These are phyloP conservation scores for Apodemus sylvaticus DNA, from an alignment of 2,113 vertebrate species.

Conservation along the genomic window DNA sequence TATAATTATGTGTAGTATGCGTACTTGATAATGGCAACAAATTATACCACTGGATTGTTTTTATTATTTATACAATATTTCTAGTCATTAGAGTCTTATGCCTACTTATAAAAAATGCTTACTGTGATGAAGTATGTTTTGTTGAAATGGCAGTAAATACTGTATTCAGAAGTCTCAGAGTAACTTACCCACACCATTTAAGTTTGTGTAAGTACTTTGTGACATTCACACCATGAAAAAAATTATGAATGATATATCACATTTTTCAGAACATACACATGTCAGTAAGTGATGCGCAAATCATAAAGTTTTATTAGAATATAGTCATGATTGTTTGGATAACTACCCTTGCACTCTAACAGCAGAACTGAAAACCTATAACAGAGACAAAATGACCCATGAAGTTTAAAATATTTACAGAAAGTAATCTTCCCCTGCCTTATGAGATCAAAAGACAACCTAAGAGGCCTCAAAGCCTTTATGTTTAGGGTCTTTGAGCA, in stretches of 20 bases:
- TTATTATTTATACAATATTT: background rate
- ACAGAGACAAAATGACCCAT: background rate
- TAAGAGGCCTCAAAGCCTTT: slow-evolving; percentile 3
- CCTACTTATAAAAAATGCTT: background rate
- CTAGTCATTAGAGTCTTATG: background rate
- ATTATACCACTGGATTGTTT: background rate
- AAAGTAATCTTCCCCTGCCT: background rate
- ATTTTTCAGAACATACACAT: background rate
- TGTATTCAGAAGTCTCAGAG: background rate
- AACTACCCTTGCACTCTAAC: slow-evolving; percentile 22
- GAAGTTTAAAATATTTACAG: slow-evolving; percentile 41
- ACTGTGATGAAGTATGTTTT: background rate
- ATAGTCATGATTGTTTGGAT: background rate
- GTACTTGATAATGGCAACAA: background rate
- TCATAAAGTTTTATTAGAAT: slow-evolving; percentile 47
- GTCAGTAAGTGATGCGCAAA: background rate
- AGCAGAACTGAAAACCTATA: background rate
- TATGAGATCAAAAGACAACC: slow-evolving; percentile 16
- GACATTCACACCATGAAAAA: background rate
- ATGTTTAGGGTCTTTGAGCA: background rate
- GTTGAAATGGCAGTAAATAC: background rate
- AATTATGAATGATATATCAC: background rate
- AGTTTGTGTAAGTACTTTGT: background rate
- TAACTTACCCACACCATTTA: background rate
- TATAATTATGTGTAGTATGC: background rate